phyloP scores from a whole-genome alignment of 2,888 invertebrate species.

The Leptopilina myrica region DNA sequence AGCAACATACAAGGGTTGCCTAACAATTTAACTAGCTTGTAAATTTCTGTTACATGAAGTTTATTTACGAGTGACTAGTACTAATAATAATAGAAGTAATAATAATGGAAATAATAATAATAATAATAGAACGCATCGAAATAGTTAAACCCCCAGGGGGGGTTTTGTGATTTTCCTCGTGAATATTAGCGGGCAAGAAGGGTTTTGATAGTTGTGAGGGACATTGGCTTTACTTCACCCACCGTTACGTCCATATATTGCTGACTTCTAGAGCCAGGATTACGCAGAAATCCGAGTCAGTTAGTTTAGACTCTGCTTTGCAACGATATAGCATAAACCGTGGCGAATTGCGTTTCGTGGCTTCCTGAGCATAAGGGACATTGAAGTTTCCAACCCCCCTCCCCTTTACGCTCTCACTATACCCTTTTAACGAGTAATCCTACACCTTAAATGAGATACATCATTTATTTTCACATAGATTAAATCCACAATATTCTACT shows the following conservation, averaged over 20 bases:
- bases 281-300: constrained; percentile 37
- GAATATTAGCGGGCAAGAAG: constrained; percentile 7
- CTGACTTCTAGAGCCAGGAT: constrained; percentile 35
- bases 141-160: background rate
- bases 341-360: constrained; percentile 39
- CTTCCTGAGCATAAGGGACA: constrained; percentile 26
- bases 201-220: constrained; percentile 9
- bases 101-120: background rate
- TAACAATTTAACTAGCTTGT: too few species aligned
- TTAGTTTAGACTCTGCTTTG: constrained; percentile 18
- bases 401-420: background rate
- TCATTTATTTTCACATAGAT: constrained; percentile 21
- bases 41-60: too few species aligned
- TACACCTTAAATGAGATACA: constrained; percentile 38
- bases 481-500: constrained; percentile 5
- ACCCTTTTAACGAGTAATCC: constrained; percentile 25
- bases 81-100: too few species aligned
- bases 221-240: constrained; percentile 21
- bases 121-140: constrained; percentile 16
- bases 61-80: too few species aligned
- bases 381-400: constrained; percentile 31
- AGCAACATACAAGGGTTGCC: too few species aligned
- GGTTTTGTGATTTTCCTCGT: constrained; percentile 7
- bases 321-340: constrained; percentile 36
- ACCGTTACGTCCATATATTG: constrained; percentile 12